These are phyloP conservation scores for Stegana nigrithorax DNA, from an alignment of 2,888 invertebrate genomes.

Conservation along the genomic window DNA sequence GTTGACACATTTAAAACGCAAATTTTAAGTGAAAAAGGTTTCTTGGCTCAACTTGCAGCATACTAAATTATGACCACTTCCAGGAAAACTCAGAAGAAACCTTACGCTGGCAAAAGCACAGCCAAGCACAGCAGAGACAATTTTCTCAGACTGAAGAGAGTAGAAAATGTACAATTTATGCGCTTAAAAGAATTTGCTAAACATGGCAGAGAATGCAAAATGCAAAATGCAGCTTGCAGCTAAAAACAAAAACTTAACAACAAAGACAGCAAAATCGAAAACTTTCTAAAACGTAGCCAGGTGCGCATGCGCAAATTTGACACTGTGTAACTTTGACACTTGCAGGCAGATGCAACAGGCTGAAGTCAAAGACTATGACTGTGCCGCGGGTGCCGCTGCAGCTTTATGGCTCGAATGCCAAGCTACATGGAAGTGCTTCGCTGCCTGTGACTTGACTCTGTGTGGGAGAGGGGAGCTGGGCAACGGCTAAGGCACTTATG, in stretches of 20 bases:
- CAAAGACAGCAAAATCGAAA: not conserved
- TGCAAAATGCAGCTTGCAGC: not conserved
- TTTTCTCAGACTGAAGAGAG: too few relatives aligned
- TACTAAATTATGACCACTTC: too few relatives aligned
- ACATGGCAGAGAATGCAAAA: constrained; percentile 1
- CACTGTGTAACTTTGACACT: constrained; percentile 16
- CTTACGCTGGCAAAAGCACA: too few relatives aligned
- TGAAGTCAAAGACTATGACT: not conserved
- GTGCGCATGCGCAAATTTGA: constrained; percentile 9
- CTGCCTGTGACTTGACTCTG: not conserved
- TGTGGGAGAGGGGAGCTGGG: not conserved
- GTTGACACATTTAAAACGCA: too few relatives aligned
- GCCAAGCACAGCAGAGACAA: too few relatives aligned
- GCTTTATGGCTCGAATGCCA: not conserved
- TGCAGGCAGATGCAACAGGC: not conserved
- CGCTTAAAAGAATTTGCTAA: not conserved
- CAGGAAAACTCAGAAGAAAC: too few relatives aligned
- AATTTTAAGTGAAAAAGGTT: too few relatives aligned
- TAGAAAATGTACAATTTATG: too few relatives aligned
- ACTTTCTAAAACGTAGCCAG: not conserved
- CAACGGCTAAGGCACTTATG: not conserved
- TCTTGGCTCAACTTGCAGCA: too few relatives aligned
- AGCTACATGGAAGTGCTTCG: not conserved
- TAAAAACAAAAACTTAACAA: not conserved
- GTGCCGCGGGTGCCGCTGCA: not conserved